Base-by-base conservation (phyloP, 1,140 invertebrate species). In the Schlechtendalia chinensis region DNA sequence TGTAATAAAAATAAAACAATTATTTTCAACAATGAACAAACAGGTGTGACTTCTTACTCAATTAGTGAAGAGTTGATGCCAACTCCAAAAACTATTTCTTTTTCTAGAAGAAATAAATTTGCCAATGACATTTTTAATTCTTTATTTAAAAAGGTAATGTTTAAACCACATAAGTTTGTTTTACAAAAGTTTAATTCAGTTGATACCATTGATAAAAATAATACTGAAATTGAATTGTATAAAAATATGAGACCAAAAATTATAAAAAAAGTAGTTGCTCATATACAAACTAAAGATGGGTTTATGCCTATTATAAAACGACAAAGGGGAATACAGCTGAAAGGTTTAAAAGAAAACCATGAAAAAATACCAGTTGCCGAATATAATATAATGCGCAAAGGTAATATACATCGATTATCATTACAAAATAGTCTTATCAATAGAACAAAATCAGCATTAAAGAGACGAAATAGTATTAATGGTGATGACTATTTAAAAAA, bases 391-490 rank as follows among this genome's bases (percentile, higher is more conserved):
- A 27, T 77, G 53, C 58, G 75, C 12, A 63, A 79, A 11, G 58
- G 75, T 24, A 79, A 19, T 50, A 45, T 75, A 39, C 72, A 75
- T 59, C 17, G 14, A 45, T 61, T 61, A 77, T 39, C 74, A 24
- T 47, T 79, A 5, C 61, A 79, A 47, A 79, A 61, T 79, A 11
- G 58, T 79, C n/a, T 63, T n/a, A 22, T 50, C n/a, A 50, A 24
- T 39, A 39, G 8, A 27, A 77, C 74, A 47, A 79, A 79, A 79
- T 79, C 75, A 27, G 75, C 58, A 45, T 50, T 79, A 61, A 79
- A 79, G n/a, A 79, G 22, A 47, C 19, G 6, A 47, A 79, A n/a
- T 24, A 50, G 5, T 79, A 29, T 63, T 14, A 61, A 79, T 63
- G 24, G 11, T 0, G 22, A 79, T 50, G 75, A 47, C 10, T 45